Evolutionary conservation across 2,797 vertebrate species (phyloP), one percentile per base, ranked within the genome.

Genomic region (Lophotriccus pileatus): DNA sequence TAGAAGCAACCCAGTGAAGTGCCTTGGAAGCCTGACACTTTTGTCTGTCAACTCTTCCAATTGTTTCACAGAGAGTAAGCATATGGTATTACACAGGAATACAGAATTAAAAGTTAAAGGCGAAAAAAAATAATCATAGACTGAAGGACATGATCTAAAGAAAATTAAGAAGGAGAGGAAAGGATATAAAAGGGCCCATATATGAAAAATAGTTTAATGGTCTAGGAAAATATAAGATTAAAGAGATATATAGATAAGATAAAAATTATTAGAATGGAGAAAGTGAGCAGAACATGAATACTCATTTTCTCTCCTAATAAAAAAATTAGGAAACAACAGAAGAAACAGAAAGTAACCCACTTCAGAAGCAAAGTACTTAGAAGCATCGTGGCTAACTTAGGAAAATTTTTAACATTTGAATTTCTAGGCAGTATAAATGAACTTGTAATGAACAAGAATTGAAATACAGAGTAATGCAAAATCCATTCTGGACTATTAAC

Each of bases 131-230:
- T 63, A 13, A 15, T 28, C 3, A 2, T 5, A 62, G 5, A 10
- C 32, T 64, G 32, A 56, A 63, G 19, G 14, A n/a, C 1, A 10
- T 12, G 2, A 46, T 72, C 63, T 64, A 37, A 75, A 43, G 9
- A 56, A 75, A 75, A 52, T 22, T 32, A 69, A n/a, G 32, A 70
- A 43, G 8, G 4, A 59, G 30, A 56, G 0, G 2, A 49, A 89
- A 53, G 56, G 0, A 1, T 53, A 14, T 14, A 43, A 6, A 49
- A 84, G 4, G 10, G 2, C 4, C 13, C 2, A 34, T 3, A 2
- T 36, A 74, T 19, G 22, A 60, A 60, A 66, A 6, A 7, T 3
- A 53, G 3, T 13, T 77, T 21, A 53, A 34, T 12, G 9, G 6
- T 18, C 22, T 52, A 70, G 46, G 28, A 32, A 76, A 77, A 82